Evolutionary conservation across 2,113 vertebrate species (phyloP), one percentile per base, ranked within the genome.

Genomic region (Meleagris gallopavo): DNA sequence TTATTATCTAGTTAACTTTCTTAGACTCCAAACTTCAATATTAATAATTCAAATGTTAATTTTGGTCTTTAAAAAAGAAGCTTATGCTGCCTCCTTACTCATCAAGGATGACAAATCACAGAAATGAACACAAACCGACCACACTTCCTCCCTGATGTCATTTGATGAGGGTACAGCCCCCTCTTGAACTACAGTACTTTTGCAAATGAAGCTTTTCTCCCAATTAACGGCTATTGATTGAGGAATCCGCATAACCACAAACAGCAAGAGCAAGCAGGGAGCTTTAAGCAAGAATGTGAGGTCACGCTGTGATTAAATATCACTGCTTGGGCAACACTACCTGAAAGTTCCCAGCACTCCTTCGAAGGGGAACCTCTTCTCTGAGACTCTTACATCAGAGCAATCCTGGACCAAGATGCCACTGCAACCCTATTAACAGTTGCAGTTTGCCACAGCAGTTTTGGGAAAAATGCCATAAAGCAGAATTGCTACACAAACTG

Each of bases 181-280:
- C 22, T 85, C 55, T 46, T 70, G 24, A 88, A 80, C 14, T 41
- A 18, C 27, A 54, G 4, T 4, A 22, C 7, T 29, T 85, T 27
- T 41, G 11, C 19, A 45, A 83, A 74, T 6, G 6, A 25, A 34
- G 10, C 13, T 74, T 81, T 81, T 64, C 45, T 77, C 36, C n/a
- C 83, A 71, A 76, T 41, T 25, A 54, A 41, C 10, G 5, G 21
- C 13, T 74, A 24, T 3, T 38, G 19, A 52, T 1, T 2, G 4
- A 77, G 7, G 2, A 76, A 70, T 54, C 64, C 45, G 29, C 50
- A 87, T 8, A 80, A 19, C 3, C 55, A 25, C 48, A 48, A 2
- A 54, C 0, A 9, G 32, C 75, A 40, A 80, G 13, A 75, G 22
- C 21, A 83, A 24, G 11, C 0, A 1, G 15, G 13, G 7, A 21